These are phyloP conservation scores for Melozone crissalis DNA, from an alignment of 2,113 vertebrate species.

Conservation along the genomic window DNA sequence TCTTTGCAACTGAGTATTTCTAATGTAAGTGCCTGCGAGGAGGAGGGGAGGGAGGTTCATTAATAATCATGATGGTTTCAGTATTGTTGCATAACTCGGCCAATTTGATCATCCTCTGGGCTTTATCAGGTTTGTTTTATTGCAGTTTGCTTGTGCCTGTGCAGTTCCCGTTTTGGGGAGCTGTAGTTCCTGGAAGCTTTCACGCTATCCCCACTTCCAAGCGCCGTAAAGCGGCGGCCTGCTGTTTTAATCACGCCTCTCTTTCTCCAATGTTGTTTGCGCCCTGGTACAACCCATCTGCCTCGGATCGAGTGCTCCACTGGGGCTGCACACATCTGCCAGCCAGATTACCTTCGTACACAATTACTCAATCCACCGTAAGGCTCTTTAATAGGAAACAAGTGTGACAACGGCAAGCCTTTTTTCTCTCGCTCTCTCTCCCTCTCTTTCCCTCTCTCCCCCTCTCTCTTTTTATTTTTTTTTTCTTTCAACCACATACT, in stretches of 20 bases:
- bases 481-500: constrained; percentile 64
- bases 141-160: not conserved
- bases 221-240: constrained; percentile 70
- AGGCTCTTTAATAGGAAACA: constrained; percentile 84
- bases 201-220: constrained; percentile 57
- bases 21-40: constrained; percentile 15
- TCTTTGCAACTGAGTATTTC: constrained; percentile 58
- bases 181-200: constrained; percentile 62
- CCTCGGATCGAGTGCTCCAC: constrained; percentile 77
- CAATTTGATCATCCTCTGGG: not conserved
- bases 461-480: not conserved
- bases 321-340: constrained; percentile 84
- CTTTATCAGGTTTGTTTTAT: constrained; percentile 49
- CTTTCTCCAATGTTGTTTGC: constrained; percentile 77
- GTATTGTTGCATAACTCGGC: constrained; percentile 28
- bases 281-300: constrained; percentile 81
- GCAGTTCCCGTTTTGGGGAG: constrained; percentile 40
- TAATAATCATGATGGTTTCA: constrained; percentile 42
- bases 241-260: constrained; percentile 80
- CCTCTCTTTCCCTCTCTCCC: not conserved
- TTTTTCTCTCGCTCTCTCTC: constrained; percentile 16
- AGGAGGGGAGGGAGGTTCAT: constrained; percentile 21
- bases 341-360: constrained; percentile 83
- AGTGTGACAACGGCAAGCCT: constrained; percentile 78
- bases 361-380: constrained; percentile 83